These are phyloP conservation scores for Coboldia fuscipes DNA, from an alignment of 1,140 invertebrate species.

Conservation along the genomic window DNA sequence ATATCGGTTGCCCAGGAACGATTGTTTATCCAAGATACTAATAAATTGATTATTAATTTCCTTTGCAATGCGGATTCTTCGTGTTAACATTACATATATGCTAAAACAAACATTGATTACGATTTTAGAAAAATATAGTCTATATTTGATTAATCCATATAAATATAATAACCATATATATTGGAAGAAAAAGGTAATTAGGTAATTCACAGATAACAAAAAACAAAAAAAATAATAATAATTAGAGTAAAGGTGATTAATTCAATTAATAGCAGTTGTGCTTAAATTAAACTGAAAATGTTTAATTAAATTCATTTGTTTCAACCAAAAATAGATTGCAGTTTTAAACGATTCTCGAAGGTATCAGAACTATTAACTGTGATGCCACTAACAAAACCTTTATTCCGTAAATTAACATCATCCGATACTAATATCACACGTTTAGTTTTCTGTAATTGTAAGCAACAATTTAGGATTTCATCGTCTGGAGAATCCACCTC, in stretches of 20 bases:
- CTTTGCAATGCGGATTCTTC: no score
- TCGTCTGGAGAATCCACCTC: conserved; percentile 13
- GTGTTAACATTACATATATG: no score
- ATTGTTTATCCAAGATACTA: no score
- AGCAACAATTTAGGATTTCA: conserved; percentile 16
- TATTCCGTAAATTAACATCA: conserved; percentile 15
- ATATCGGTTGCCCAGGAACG: no score
- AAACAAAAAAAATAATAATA: not conserved
- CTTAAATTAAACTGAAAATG: not conserved
- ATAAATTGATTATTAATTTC: no score
- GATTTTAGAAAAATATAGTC: no score
- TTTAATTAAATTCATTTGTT: not conserved
- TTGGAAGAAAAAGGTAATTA: not conserved
- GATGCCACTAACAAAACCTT: conserved; percentile 13
- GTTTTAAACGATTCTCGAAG: no score
- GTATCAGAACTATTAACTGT: conserved; percentile 9
- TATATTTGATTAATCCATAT: no score
- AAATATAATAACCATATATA: no score
- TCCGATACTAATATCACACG: conserved; percentile 14
- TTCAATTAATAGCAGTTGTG: not conserved
- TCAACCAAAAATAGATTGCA: conserved; percentile 9
- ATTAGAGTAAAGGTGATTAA: not conserved
- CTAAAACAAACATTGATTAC: no score
- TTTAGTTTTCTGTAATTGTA: conserved; percentile 13
- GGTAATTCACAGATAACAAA: conserved; percentile 2